Conservation (phyloP, 1,140 invertebrate genomes). For the Pachypeltis micranthus region DNA sequence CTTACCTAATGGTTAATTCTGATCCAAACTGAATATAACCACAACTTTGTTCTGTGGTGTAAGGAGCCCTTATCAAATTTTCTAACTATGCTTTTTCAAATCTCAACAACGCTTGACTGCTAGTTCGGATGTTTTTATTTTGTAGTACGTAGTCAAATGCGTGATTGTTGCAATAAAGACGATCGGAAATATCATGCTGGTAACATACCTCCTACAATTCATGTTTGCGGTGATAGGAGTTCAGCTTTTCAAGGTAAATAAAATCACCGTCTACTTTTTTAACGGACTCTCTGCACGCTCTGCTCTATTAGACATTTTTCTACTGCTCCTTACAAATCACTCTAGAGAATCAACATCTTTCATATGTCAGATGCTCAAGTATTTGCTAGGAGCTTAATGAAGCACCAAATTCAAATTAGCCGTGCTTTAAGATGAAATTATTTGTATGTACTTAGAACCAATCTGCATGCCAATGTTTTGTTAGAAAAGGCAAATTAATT, state of each 20-base stretch:
- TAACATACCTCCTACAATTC: conserved; percentile 97
- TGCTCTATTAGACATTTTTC: neutral
- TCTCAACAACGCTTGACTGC: neutral
- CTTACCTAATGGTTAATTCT: too few relatives aligned
- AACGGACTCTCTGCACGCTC: neutral
- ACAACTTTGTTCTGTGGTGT: too few relatives aligned
- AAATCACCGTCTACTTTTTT: neutral
- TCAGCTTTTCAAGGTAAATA: conserved; percentile 95
- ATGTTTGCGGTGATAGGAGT: conserved; percentile 99
- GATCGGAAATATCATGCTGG: conserved; percentile 98
- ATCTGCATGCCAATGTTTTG: neutral
- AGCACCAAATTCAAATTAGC: neutral
- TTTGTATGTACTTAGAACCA: neutral
- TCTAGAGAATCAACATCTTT: neutral
- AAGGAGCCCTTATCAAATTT: too few relatives aligned
- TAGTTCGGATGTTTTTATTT: conserved; percentile 26
- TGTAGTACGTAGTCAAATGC: conserved; percentile 96
- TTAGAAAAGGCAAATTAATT: too few relatives aligned
- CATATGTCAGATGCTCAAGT: neutral
- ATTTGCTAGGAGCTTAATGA: neutral
- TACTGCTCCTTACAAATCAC: neutral
- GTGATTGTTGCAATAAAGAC: conserved; percentile 98
- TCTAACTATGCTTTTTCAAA: too few relatives aligned
- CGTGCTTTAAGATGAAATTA: neutral
- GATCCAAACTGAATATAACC: too few relatives aligned